Base-by-base conservation (phyloP, 2,888 invertebrate species). In the Drosophila pseudotalamancana region DNA sequence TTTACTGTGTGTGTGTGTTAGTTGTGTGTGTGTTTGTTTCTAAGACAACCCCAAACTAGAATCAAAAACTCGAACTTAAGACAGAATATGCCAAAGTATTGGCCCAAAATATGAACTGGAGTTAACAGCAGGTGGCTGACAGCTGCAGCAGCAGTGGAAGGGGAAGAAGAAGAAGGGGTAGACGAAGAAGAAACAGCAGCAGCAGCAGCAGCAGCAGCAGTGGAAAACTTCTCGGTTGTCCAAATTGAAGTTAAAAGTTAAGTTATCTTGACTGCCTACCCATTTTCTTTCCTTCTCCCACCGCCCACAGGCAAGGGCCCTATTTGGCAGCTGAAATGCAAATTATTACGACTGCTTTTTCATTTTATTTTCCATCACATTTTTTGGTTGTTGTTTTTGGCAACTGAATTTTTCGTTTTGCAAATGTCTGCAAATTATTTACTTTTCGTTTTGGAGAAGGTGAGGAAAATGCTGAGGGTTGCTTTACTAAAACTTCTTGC, bases 311-410 rank as follows among this genome's bases (percentile, higher is more conserved):
- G 6, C 2, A 25, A 3, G n/a, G n/a, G n/a, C n/a, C n/a, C n/a
- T 87, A 83, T 87, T 83, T 87, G 87, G 74, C 85, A 84, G 72
- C 71, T n/a, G 72, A 87, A 83, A 87, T 87, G 83, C 82, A 83
- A 83, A 83, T 84, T 87, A 87, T 87, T 84, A 83, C 82, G 84
- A 79, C 74, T 84, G 77, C 76, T 72, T 72, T 81, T 81, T 67
- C 75, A 65, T 80, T 77, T 72, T 79, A 76, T 71, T 73, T 65
- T 50, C 54, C 57, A 68, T 59, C 63, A 73, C 70, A 64, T 43
- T 69, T 42, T 29, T 39, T 21, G 23, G 31, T 23, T 35, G 11
- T 19, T 35, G 18, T 11, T 19, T 19, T 42, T 48, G 19, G 23
- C 40, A 25, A 25, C 25, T 11, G 40, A n/a, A 42, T 43, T 43